Evolutionary conservation across 2,113 vertebrate genomes (phyloP), one percentile per base, ranked within the genome.

Genomic region (Clinocottus analis): DNA sequence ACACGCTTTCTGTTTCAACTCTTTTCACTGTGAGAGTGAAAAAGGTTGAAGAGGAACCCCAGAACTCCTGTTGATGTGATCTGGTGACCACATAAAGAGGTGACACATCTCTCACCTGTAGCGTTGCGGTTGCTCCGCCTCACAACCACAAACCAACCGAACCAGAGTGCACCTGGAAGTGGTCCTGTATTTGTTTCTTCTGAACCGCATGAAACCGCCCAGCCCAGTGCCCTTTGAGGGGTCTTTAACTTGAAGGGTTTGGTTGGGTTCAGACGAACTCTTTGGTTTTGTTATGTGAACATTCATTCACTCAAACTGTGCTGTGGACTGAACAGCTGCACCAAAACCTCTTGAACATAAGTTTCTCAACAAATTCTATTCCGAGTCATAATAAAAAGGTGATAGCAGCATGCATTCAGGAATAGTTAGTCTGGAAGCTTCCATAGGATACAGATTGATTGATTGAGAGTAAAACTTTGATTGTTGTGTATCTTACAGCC

Each of bases 401-500:
- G 47, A 51, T n/a, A 21, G 2, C 17, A 49, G 47, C 47, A 51
- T 51, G 47, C 21, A n/a, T 10, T 51, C n/a, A n/a, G n/a, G n/a
- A n/a, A n/a, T n/a, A n/a, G n/a, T n/a, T n/a, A n/a, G n/a, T n/a
- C n/a, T n/a, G n/a, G n/a, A n/a, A 39, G 10, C 29, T 56, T 56
- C 17, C 10, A 27, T 59, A 29, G 2, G 43, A 66, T 11, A 53
- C 13, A 47, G 27, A 27, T 27, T 23, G 13, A 2, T 31, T 45
- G 21, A 45, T 51, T 62, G 33, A 33, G 5, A 64, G 11, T 62
- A 21, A 62, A 35, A 6, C 4, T 12, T 53, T 84, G 6, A 69
- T 79, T 7, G 23, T 9, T 68, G 5, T 85, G 7, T 74, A 17
- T 83, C 78, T 31, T 76, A 4, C 14, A 92, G 91, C 80, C 87